Conservation (phyloP, 1,140 invertebrate genomes). For the Heliothis virescens region DNA sequence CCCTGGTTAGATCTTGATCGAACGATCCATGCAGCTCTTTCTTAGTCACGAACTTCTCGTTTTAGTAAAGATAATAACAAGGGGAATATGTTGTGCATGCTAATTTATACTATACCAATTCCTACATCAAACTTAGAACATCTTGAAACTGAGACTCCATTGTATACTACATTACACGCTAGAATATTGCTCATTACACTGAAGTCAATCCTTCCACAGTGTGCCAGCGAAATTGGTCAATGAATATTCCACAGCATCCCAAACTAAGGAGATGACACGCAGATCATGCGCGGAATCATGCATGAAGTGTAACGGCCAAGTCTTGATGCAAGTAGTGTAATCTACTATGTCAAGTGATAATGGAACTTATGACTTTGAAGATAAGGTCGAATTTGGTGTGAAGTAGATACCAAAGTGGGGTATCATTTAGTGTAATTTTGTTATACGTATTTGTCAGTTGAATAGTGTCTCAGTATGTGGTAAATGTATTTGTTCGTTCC, state of each 20-base stretch:
- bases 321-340: constrained; percentile 29
- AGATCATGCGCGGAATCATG: constrained; percentile 44
- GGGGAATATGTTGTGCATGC: no score
- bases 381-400: neutral
- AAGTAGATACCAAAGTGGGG: neutral
- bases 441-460: constrained; percentile 34
- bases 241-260: constrained; percentile 44
- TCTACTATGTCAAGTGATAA: neutral
- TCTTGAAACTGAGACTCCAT: neutral
- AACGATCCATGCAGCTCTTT: no score
- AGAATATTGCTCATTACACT: constrained; percentile 18
- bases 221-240: constrained; percentile 40
- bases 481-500: constrained; percentile 3
- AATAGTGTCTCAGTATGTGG: neutral
- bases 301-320: constrained; percentile 42
- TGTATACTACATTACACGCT: neutral
- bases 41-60: no score
- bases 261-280: constrained; percentile 44
- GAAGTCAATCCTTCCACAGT: constrained; percentile 16
- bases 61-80: no score
- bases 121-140: neutral
- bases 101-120: neutral
- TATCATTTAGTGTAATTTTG: constrained; percentile 8
- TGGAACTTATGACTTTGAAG: neutral
- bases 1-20: no score